Conservation (phyloP, 1,140 invertebrate species). For the Drosophila kohkoa region DNA sequence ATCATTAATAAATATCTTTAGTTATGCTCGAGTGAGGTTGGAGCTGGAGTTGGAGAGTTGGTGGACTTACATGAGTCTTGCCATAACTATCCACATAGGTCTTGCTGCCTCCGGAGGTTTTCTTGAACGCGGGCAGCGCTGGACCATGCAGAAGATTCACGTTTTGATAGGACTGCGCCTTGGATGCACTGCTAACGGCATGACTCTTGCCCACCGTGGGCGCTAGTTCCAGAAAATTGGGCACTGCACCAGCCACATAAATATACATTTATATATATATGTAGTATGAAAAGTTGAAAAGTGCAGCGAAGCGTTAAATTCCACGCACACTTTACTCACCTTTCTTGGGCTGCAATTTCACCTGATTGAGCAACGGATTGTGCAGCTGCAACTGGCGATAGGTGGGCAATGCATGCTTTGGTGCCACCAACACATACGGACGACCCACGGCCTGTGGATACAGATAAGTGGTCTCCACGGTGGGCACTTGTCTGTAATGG, state of each 20-base stretch:
- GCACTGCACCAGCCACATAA: constrained; percentile 44
- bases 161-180: constrained; percentile 79
- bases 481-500: constrained; percentile 70
- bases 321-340: constrained; percentile 47
- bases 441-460: constrained; percentile 81
- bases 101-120: constrained; percentile 67
- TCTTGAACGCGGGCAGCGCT: constrained; percentile 64
- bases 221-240: constrained; percentile 74
- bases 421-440: constrained; percentile 60
- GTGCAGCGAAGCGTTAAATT: constrained; percentile 38
- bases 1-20: constrained; percentile 6
- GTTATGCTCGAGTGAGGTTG: constrained; percentile 16
- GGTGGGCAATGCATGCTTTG: constrained; percentile 64
- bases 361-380: constrained; percentile 80
- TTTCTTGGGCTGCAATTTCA: constrained; percentile 80
- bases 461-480: constrained; percentile 82
- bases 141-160: constrained; percentile 75
- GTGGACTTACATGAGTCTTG: constrained; percentile 67
- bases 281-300: background rate
- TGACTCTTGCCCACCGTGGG: constrained; percentile 71
- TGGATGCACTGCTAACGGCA: constrained; percentile 54
- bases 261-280: background rate
- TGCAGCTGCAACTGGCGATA: constrained; percentile 78
- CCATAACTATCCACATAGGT: constrained; percentile 81
- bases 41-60: background rate